Evolutionary conservation across 1,140 invertebrate genomes (phyloP).

Genomic region (Cotesia typhae): DNA sequence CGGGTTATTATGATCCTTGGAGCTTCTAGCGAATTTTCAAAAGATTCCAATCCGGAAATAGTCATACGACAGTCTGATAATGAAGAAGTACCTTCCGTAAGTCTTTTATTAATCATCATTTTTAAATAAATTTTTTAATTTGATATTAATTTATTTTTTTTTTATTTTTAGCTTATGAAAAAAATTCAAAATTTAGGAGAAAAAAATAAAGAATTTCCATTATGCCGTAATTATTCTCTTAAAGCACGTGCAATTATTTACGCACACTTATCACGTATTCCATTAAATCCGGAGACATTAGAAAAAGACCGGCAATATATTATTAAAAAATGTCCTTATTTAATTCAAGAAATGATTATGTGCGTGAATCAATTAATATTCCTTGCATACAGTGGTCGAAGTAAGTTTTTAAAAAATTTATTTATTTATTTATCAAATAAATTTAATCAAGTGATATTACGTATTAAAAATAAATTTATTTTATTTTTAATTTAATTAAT

Average conservation of each 20-base stretch:
- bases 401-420: conserved; percentile 66
- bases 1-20: conserved; percentile 95
- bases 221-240: conserved; percentile 95
- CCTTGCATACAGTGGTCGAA: conserved; percentile 88
- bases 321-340: conserved; percentile 90
- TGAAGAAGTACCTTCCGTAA: conserved; percentile 91
- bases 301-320: conserved; percentile 88
- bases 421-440: background rate
- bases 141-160: conserved; percentile 29
- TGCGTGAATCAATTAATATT: conserved; percentile 94
- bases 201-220: conserved; percentile 94
- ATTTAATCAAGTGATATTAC: too few relatives aligned
- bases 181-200: conserved; percentile 88
- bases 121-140: too few relatives aligned
- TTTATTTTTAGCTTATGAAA: conserved; percentile 81
- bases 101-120: conserved; percentile 40
- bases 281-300: conserved; percentile 81
- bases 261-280: conserved; percentile 89
- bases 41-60: conserved; percentile 92
- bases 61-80: conserved; percentile 93
- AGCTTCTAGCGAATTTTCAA: conserved; percentile 96
- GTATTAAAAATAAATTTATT: conserved; percentile 10
- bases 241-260: conserved; percentile 95
- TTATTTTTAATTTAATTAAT: conserved; percentile 22
- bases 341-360: conserved; percentile 98